These are phyloP conservation scores for Lepidurus packardi DNA, from an alignment of 1,140 invertebrate species.

Conservation along the genomic window DNA sequence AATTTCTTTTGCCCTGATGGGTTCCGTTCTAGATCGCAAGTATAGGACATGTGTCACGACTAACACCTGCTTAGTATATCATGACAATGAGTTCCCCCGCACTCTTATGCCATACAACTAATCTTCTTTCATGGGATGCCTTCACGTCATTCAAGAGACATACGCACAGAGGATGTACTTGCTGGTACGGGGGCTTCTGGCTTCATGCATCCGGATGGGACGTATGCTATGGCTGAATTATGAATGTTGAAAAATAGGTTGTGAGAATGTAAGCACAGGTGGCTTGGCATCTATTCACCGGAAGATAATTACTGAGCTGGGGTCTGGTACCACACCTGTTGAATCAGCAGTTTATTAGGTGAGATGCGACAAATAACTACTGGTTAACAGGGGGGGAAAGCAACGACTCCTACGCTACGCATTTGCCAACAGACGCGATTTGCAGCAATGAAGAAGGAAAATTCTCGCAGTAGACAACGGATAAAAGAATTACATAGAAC, in stretches of 20 bases:
- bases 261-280: not conserved
- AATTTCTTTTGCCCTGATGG: not conserved
- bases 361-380: not conserved
- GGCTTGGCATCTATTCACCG: not conserved
- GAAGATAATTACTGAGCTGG: not conserved
- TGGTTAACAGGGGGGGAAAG: not conserved
- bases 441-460: not conserved
- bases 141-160: constrained; percentile 6
- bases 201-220: not conserved
- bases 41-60: constrained; percentile 9
- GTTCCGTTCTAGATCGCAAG: not conserved
- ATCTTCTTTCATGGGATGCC: not conserved
- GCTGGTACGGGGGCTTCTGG: not conserved
- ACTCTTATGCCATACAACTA: not conserved
- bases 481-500: not conserved
- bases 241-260: constrained; percentile 22
- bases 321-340: not conserved
- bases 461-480: not conserved
- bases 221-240: constrained; percentile 14
- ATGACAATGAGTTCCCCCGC: not conserved
- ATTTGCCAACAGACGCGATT: not conserved
- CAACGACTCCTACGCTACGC: not conserved
- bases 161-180: not conserved
- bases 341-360: not conserved
- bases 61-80: constrained; percentile 15